A percentile compares a stretch with the other conserved stretches of the same genome.
phyloP scores from a whole-genome alignment of 2,888 invertebrate genomes.

The Heliothis peltigera region DNA sequence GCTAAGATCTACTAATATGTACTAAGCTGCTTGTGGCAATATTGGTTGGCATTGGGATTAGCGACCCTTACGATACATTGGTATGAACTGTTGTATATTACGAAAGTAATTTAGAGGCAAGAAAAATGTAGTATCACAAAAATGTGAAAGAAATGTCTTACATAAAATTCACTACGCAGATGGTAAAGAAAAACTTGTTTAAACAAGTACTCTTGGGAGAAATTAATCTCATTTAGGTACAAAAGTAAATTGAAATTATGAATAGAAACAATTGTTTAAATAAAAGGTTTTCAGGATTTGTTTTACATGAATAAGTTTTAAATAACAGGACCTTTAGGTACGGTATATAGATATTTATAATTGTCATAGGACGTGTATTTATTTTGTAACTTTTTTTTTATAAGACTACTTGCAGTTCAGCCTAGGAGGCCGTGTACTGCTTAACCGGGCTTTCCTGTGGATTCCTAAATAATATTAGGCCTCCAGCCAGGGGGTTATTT shows the following conservation, averaged over 20 bases:
- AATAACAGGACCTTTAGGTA: no score
- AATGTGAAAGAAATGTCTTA: background rate
- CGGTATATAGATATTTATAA: no score
- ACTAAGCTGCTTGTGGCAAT: slow-evolving; percentile 24
- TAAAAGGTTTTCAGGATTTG: no score
- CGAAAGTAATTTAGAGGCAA: slow-evolving; percentile 1
- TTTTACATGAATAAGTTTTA: no score
- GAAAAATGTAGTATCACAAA: background rate
- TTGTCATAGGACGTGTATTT: no score
- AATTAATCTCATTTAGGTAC: background rate
- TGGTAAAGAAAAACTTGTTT: background rate
- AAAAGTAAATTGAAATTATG: background rate
- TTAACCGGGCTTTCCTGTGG: no score
- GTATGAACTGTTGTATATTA: slow-evolving; percentile 10
- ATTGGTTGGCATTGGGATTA: slow-evolving; percentile 33
- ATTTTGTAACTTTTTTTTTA: no score
- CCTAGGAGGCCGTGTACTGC: no score
- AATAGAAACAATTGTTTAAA: no score
- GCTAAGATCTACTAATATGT: slow-evolving; percentile 9
- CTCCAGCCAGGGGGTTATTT: no score
- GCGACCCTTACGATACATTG: background rate
- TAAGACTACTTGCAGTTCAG: no score
- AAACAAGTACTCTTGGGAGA: background rate
- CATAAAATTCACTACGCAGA: background rate
- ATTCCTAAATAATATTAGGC: no score